Evolutionary conservation across 2,797 vertebrate species (phyloP).

Genomic region (Dipus sagitta): DNA sequence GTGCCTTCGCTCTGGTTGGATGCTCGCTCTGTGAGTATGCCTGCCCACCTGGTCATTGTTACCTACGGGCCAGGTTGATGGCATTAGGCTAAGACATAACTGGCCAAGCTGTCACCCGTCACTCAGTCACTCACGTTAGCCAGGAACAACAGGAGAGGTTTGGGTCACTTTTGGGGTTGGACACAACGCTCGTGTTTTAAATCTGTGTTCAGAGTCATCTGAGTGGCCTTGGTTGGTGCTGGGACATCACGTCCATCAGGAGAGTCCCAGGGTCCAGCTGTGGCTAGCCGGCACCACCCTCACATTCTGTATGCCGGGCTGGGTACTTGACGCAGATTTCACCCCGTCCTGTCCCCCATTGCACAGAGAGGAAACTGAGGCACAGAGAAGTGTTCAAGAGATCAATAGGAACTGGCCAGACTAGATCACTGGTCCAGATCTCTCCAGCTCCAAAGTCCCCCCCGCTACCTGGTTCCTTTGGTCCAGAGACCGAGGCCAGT

Average conservation of each 20-base stretch:
- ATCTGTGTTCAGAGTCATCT: neutral
- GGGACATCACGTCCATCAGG: neutral
- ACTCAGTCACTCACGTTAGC: too few relatives aligned
- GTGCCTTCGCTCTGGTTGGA: neutral
- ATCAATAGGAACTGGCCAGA: neutral
- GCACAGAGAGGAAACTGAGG: constrained; percentile 27
- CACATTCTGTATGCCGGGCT: fast-evolving
- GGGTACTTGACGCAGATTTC: neutral
- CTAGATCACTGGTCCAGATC: neutral
- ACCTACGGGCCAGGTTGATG: neutral
- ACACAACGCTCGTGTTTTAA: neutral
- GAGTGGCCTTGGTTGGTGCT: neutral
- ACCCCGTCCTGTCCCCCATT: neutral
- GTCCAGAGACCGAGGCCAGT: neutral
- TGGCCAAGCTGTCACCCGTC: neutral
- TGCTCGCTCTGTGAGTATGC: neutral
- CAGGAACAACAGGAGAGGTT: neutral
- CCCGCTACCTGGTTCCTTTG: neutral
- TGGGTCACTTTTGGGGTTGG: neutral
- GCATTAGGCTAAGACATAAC: neutral
- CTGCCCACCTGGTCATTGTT: neutral
- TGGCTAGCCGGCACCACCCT: neutral
- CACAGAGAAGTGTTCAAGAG: neutral
- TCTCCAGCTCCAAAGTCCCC: neutral
- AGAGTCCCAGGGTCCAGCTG: neutral